Conservation (phyloP, 2,113 vertebrate species). For the Istiophorus platypterus region DNA sequence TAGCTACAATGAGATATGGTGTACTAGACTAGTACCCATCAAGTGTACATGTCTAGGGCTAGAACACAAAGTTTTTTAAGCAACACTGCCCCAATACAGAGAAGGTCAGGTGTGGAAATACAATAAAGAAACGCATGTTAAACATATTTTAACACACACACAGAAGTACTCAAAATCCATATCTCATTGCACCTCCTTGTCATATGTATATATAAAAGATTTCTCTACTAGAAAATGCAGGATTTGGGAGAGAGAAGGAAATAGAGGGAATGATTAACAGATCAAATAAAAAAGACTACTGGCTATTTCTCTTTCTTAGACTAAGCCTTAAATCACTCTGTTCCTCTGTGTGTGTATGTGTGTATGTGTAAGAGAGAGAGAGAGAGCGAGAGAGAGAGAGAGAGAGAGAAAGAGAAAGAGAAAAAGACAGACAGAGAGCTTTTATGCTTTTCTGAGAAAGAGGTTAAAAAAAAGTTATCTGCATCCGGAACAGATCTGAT, state of each 20-base stretch:
- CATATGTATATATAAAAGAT: too few relatives aligned
- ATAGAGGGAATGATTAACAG: too few relatives aligned
- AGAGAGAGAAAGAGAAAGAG: not conserved
- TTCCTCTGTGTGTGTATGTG: too few relatives aligned
- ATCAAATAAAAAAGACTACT: too few relatives aligned
- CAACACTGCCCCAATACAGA: not conserved
- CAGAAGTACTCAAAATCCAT: not conserved
- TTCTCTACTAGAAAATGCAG: too few relatives aligned
- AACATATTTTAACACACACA: not conserved
- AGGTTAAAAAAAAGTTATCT: slow-evolving; percentile 1
- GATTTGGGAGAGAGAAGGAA: too few relatives aligned
- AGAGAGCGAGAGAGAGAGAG: not conserved
- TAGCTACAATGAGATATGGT: not conserved
- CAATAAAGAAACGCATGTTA: not conserved
- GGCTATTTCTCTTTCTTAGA: too few relatives aligned
- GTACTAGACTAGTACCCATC: not conserved
- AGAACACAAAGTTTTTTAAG: not conserved
- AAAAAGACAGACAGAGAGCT: not conserved
- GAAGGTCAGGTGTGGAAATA: slow-evolving; percentile 13
- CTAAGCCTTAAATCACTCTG: too few relatives aligned
- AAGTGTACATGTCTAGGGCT: not conserved
- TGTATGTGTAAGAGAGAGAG: too few relatives aligned
- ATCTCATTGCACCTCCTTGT: not conserved
- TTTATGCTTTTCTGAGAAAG: slow-evolving; percentile 21
- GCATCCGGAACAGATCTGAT: slow-evolving; percentile 39